phyloP scores from a whole-genome alignment of 2,888 invertebrate genomes.

The Hypena proboscidalis region DNA sequence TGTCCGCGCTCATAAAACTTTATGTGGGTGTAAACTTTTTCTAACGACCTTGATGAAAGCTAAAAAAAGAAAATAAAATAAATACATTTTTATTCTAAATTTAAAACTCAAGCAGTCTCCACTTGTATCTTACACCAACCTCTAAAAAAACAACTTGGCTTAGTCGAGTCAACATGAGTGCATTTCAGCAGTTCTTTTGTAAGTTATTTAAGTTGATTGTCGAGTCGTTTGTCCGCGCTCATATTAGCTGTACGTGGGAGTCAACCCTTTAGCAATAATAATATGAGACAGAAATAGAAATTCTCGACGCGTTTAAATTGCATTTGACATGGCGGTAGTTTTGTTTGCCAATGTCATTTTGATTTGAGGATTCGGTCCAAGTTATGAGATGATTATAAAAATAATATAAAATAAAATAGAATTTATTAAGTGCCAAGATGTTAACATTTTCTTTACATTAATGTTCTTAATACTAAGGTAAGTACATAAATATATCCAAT shows the following conservation, averaged over 20 bases:
- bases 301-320: constrained; percentile 14
- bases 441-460: no score
- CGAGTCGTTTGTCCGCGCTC: constrained; percentile 25
- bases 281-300: constrained; percentile 7
- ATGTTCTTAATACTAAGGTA: no score
- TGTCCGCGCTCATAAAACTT: no score
- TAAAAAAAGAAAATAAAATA: neutral
- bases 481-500: no score
- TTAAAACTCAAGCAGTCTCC: neutral
- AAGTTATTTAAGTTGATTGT: constrained; percentile 38
- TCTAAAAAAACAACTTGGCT: constrained; percentile 20
- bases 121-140: constrained; percentile 8
- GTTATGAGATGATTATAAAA: no score
- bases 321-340: constrained; percentile 8
- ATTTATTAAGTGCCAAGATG: no score
- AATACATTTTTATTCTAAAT: neutral
- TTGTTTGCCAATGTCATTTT: neutral
- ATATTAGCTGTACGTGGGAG: constrained; percentile 37
- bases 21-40: no score
- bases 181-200: constrained; percentile 35
- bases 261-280: constrained; percentile 19
- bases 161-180: no score
- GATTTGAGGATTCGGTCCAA: no score
- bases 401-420: no score
- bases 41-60: no score